Base-by-base conservation (phyloP, 2,888 invertebrate genomes). In the Nymphalis urticae region DNA sequence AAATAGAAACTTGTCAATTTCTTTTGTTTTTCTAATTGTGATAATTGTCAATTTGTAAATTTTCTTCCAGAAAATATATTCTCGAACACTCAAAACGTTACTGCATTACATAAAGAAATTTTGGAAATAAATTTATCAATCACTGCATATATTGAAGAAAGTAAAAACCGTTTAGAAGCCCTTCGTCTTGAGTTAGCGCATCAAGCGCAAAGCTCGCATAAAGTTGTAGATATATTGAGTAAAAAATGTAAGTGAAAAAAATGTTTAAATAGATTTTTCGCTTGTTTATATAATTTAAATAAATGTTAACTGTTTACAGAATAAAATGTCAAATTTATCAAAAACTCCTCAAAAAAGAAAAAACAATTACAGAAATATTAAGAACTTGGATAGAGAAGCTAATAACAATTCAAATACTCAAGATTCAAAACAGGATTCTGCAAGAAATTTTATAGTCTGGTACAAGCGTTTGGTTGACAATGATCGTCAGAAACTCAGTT, bases 401-500 rank as follows among this genome's bases (percentile, higher is more conserved):
- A 85, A 85, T 68, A 83, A 83, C 48, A 88, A 85, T 70, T 78
- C 75, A 56, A 79, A 64, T 32, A 13, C 54, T 48, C 68, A 68
- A 48, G 17, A 19, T 13, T 64, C 62, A 19, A 85, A 85, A 68
- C 82, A 81, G 1, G 85, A 87, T 64, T 83, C 85, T 72, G 93
- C 92, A 2, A 82, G 88, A 42, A 82, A 87, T 1, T 93, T 94
- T 69, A 86, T 88, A 13, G 76, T 85, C 53, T 92, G 91, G 88
- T 94, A 89, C 73, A 92, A 90, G 74, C 84, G 82, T 27, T 87
- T 93, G 85, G 85, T 92, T 66, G 94, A 94, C 71, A 83, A 92
- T 80, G 89, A 94, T 56, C 82, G 93, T 17, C 85, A 89, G 56
- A 93, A 90, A 70, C 75, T 94, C 1, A 84, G 89, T 9, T 77